phyloP scores from a whole-genome alignment of 2,113 vertebrate genomes.

The Muntiacus reevesi region DNA sequence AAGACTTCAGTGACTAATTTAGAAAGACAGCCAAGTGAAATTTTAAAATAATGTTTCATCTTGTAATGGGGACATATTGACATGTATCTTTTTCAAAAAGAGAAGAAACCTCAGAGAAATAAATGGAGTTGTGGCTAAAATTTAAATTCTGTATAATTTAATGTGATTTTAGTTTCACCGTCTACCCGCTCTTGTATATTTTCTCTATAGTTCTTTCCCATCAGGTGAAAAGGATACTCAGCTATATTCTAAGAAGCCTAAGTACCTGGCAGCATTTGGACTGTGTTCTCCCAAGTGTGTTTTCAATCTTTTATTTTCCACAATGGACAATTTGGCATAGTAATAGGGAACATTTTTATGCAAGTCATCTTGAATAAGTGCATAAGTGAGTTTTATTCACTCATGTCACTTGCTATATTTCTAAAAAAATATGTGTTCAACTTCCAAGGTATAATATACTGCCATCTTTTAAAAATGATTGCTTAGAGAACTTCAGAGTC shows the following conservation, averaged over 20 bases:
- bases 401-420: background rate
- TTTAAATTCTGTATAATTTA: background rate
- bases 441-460: background rate
- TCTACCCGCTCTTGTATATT: background rate
- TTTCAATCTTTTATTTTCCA: background rate
- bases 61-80: background rate
- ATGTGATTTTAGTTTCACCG: background rate
- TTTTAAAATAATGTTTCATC: background rate
- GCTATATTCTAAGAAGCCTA: background rate
- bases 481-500: background rate
- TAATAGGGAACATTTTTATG: background rate
- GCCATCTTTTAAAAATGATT: background rate
- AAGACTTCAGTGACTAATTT: background rate
- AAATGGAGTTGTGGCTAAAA: background rate
- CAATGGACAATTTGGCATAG: background rate
- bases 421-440: background rate
- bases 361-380: background rate
- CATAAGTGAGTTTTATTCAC: background rate
- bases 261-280: background rate
- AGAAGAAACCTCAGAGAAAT: background rate
- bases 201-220: background rate
- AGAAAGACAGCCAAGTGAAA: background rate
- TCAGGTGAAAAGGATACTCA: background rate
- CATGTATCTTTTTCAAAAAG: background rate
- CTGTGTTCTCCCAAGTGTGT: background rate